phyloP scores from a whole-genome alignment of 2,113 vertebrate species.

The Tyrannus savana region DNA sequence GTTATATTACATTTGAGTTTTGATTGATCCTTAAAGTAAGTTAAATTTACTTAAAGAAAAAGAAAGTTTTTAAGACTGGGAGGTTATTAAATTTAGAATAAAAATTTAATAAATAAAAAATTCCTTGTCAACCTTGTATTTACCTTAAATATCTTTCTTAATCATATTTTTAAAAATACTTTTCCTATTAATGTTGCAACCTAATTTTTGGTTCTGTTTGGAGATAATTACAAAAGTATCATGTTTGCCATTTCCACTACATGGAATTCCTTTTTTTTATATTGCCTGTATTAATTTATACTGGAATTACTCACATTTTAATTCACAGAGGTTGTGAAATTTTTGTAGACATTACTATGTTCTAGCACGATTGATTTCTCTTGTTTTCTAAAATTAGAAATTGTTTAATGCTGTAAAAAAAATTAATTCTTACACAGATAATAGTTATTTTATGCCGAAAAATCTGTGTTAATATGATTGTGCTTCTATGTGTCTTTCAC shows the following conservation, averaged over 20 bases:
- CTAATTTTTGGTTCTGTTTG: not conserved
- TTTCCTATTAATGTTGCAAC: not conserved
- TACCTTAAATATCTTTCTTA: not conserved
- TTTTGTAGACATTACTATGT: not conserved
- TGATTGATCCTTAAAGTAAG: not conserved
- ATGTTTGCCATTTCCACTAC: not conserved
- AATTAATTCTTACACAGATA: not conserved
- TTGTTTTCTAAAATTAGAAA: not conserved
- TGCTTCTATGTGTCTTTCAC: not conserved
- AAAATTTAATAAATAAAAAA: not conserved
- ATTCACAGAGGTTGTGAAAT: not conserved
- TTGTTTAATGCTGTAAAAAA: not conserved
- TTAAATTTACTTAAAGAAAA: not conserved
- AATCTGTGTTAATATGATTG: not conserved
- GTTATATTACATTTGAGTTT: not conserved
- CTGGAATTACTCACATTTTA: not conserved
- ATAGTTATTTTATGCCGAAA: not conserved
- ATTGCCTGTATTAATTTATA: not conserved
- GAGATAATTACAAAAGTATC: not conserved
- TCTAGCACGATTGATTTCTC: not conserved
- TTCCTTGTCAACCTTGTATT: not conserved
- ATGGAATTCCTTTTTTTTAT: not conserved
- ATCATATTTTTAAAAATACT: not conserved
- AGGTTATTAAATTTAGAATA: not conserved
- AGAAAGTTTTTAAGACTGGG: not conserved